phyloP scores from a whole-genome alignment of 2,888 invertebrate genomes.

The Tinea semifulvella region DNA sequence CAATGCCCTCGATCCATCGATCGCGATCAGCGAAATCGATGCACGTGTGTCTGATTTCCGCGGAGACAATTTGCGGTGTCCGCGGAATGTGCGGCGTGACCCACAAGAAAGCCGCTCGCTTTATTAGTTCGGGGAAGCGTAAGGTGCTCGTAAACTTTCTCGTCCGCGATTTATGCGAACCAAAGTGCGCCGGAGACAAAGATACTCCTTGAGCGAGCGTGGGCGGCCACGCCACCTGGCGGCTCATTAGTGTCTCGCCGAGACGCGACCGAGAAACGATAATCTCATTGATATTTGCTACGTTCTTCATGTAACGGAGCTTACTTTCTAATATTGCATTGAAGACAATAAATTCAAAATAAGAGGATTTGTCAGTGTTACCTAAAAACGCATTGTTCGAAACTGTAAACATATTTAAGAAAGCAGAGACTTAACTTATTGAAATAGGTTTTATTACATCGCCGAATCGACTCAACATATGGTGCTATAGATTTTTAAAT shows the following conservation, averaged over 20 bases:
- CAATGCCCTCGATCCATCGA: constrained; percentile 65
- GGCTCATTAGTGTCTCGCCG: constrained; percentile 50
- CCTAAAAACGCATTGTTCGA: too few relatives aligned
- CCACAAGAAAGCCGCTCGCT: constrained; percentile 36
- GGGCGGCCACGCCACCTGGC: constrained; percentile 63
- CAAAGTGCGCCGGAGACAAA: constrained; percentile 51
- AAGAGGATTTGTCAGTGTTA: too few relatives aligned
- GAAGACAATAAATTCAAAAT: neutral
- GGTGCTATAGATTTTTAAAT: constrained; percentile 31
- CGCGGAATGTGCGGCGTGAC: constrained; percentile 32
- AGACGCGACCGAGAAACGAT: constrained; percentile 15
- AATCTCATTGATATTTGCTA: constrained; percentile 2
- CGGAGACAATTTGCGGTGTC: constrained; percentile 43
- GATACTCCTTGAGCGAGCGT: constrained; percentile 48
- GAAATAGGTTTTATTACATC: neutral
- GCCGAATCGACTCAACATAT: neutral
- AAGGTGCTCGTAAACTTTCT: constrained; percentile 64
- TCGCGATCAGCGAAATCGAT: constrained; percentile 58
- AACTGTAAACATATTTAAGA: too few relatives aligned
- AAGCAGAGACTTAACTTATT: neutral
- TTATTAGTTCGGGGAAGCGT: constrained; percentile 57
- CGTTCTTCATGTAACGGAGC: constrained; percentile 7
- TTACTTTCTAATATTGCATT: constrained; percentile 3
- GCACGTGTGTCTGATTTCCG: constrained; percentile 45
- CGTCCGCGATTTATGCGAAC: constrained; percentile 54